A percentile compares a stretch with the other conserved stretches of the same genome.
These are phyloP conservation scores for Cydia amplana DNA, from an alignment of 1,140 invertebrate species.

Conservation along the genomic window DNA sequence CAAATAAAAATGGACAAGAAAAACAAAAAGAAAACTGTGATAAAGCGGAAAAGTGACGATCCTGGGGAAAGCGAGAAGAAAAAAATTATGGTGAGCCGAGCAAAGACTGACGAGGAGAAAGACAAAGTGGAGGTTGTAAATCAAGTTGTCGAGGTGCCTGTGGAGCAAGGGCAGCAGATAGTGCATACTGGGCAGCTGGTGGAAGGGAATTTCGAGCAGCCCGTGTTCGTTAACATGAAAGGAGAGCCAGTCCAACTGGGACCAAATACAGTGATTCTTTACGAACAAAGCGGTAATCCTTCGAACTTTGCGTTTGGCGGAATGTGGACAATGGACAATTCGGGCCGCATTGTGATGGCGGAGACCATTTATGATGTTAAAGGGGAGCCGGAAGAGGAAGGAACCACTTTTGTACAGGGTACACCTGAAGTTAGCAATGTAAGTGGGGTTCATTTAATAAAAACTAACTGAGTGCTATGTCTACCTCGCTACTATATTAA, in stretches of 20 bases:
- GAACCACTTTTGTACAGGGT: slow-evolving; percentile 64
- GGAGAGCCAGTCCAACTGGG: slow-evolving; percentile 73
- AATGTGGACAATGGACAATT: slow-evolving; percentile 75
- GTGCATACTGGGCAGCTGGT: slow-evolving; percentile 72
- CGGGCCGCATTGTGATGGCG: slow-evolving; percentile 74
- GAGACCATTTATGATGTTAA: slow-evolving; percentile 78
- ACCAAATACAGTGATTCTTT: slow-evolving; percentile 76
- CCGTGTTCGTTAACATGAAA: slow-evolving; percentile 75
- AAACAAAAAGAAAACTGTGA: slow-evolving; percentile 75
- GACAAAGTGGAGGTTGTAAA: slow-evolving; percentile 69
- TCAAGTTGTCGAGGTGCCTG: slow-evolving; percentile 72
- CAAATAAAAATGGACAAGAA: slow-evolving; percentile 77
- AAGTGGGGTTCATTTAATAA: slow-evolving; percentile 42
- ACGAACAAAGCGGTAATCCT: slow-evolving; percentile 72
- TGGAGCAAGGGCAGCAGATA: slow-evolving; percentile 73
- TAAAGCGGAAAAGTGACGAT: slow-evolving; percentile 76
- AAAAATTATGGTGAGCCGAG: slow-evolving; percentile 66
- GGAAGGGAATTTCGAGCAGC: slow-evolving; percentile 73
- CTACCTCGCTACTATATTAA: too few relatives aligned
- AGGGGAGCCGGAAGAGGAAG: slow-evolving; percentile 71
- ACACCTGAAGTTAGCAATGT: slow-evolving; percentile 68
- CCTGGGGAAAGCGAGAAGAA: slow-evolving; percentile 63
- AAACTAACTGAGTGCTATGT: too few relatives aligned
- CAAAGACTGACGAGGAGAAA: slow-evolving; percentile 63
- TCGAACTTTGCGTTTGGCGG: slow-evolving; percentile 75